Evolutionary conservation across 37 sponge, comb jelly and placozoan genomes (phyloP).

Genomic region (Corticium candelabrum): DNA sequence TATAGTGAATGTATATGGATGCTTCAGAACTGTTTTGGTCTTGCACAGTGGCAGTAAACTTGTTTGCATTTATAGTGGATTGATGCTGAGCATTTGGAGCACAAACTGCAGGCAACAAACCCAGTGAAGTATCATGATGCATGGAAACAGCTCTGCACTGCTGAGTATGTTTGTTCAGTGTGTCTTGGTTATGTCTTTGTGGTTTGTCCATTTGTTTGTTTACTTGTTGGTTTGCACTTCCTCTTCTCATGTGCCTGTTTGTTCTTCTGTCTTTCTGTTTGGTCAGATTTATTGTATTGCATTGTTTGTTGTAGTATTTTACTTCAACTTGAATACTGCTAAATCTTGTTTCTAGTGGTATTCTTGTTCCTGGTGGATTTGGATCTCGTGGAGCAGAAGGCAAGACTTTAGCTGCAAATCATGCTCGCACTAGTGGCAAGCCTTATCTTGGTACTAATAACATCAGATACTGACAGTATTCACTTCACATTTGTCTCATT

Average conservation of each 20-base stretch:
- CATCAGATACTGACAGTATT: not conserved
- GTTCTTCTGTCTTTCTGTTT: not conserved
- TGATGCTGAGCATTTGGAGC: conserved; percentile 79
- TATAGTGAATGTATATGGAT: conserved; percentile 22
- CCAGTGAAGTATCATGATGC: conserved; percentile 74
- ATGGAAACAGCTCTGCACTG: conserved; percentile 59
- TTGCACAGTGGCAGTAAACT: not conserved
- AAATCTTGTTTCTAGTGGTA: no score
- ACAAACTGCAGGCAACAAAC: conserved; percentile 20
- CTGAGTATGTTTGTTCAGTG: conserved; percentile 34
- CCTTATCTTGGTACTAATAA: conserved; percentile 42
- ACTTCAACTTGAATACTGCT: no score
- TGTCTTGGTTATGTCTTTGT: not conserved
- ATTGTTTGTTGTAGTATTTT: no score
- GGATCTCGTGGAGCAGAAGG: conserved; percentile 77
- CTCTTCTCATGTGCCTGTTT: no score
- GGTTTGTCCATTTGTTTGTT: no score
- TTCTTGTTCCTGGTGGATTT: conserved; percentile 89
- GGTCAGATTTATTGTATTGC: not conserved
- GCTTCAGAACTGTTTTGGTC: not conserved
- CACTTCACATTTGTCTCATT: no score
- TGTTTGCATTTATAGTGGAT: conserved; percentile 30
- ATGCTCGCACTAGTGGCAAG: conserved; percentile 36
- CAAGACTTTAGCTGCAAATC: conserved; percentile 65
- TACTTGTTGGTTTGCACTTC: no score